These are phyloP conservation scores for Rhagoletis zephyria DNA, from an alignment of 1,140 invertebrate genomes.

Conservation along the genomic window DNA sequence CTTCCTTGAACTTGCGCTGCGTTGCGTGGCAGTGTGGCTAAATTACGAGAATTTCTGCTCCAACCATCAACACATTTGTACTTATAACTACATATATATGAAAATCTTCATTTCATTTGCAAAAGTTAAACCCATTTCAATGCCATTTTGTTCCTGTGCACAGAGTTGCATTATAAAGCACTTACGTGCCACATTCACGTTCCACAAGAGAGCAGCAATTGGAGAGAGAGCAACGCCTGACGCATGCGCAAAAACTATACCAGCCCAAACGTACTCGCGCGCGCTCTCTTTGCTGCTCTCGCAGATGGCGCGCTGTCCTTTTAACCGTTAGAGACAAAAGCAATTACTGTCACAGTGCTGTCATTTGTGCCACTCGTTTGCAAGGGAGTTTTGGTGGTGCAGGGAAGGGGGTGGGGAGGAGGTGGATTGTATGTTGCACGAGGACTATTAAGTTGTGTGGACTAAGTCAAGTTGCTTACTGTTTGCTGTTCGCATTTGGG, in stretches of 20 bases:
- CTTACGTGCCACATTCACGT: background rate
- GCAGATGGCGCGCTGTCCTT: background rate
- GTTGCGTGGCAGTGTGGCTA: background rate
- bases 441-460: background rate
- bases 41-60: background rate
- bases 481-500: background rate
- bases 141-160: background rate
- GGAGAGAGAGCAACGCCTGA: background rate
- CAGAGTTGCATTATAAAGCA: background rate
- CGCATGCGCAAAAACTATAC: background rate
- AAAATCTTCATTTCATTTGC: background rate
- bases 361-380: background rate
- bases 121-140: background rate
- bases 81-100: background rate
- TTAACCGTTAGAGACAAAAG: slow-evolving; percentile 28
- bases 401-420: background rate
- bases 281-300: background rate
- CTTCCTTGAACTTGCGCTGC: slow-evolving; percentile 42
- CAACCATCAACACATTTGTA: background rate
- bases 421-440: background rate
- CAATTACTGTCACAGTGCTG: slow-evolving; percentile 18
- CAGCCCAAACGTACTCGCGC: background rate
- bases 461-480: background rate
- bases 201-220: background rate
- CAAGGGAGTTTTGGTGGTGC: background rate